These are phyloP conservation scores for Perca fluviatilis DNA, from an alignment of 2,113 vertebrate species.

Conservation along the genomic window DNA sequence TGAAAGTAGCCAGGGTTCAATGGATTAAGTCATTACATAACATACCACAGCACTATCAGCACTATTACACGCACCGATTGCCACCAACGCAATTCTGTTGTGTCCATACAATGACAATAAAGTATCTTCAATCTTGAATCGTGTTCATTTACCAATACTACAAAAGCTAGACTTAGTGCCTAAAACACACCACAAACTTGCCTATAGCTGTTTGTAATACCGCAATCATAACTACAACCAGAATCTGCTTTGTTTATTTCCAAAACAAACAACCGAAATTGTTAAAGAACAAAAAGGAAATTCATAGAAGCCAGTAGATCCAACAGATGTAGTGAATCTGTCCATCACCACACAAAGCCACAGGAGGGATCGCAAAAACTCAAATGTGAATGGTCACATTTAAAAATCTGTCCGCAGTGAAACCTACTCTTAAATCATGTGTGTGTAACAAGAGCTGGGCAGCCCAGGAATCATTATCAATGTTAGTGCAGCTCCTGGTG, in stretches of 20 bases:
- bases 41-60: background rate
- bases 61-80: background rate
- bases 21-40: background rate
- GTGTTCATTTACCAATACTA: background rate
- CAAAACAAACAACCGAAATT: background rate
- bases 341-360: background rate
- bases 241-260: background rate
- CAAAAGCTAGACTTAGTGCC: background rate
- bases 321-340: background rate
- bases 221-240: background rate
- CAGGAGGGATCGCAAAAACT: background rate
- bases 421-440: background rate
- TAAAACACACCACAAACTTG: background rate
- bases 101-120: too few relatives aligned
- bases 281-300: background rate
- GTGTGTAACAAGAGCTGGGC: background rate
- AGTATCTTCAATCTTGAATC: too few relatives aligned
- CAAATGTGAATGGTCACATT: background rate
- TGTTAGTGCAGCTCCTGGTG: constrained; percentile 82
- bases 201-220: background rate
- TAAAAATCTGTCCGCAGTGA: background rate
- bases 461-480: constrained; percentile 38
- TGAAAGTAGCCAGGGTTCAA: background rate
- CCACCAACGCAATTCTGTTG: too few relatives aligned
- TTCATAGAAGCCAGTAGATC: background rate